Base-by-base conservation (phyloP, 2,888 invertebrate genomes). In the Drosophila demipolita region DNA sequence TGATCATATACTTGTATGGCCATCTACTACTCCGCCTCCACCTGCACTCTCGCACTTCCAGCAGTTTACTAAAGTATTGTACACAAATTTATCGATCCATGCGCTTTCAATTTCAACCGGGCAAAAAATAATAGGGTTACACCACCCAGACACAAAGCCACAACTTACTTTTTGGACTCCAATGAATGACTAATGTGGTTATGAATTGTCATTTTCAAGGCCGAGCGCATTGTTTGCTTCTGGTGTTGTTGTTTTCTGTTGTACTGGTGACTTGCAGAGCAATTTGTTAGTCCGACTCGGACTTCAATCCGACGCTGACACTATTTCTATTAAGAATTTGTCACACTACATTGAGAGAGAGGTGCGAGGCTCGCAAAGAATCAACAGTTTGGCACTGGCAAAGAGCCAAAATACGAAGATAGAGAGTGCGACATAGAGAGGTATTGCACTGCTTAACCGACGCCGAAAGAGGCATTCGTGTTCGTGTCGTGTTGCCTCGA, bases 341-440 rank as follows among this genome's bases (percentile, higher is more conserved):
- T 70, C 73, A 70, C 77, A 76, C 70, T 79, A 64, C 57, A 66
- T 52, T 55, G 23, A 42, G 26, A 33, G 45, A 45, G 15, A 57
- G 58, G 58, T 32, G 20, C 42, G 20, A 55, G 60, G 45, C 53
- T 33, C 60, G 45, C 53, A 62, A 50, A 67, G 87, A 87, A 87
- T 87, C 87, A 87, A 87, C 87, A 87, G 87, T 87, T 87, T 87
- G 87, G 86, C 78, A 72, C 58, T 71, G 66, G 11, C 74, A 76
- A 64, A 65, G 71, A 67, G 52, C 50, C 53, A 42, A 1, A 8
- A 52, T 2, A 26, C 32, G 38, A 45, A 23, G 35, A 52, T 48
- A 66, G 60, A 60, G 29, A 58, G 1, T 15, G 29, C 5, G 2
- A 38, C 1, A 63, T 60, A 38, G 53, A n/a, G 45, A 29, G 26